phyloP scores from a whole-genome alignment of 2,797 vertebrate species.

The Cheirogaleus major region DNA sequence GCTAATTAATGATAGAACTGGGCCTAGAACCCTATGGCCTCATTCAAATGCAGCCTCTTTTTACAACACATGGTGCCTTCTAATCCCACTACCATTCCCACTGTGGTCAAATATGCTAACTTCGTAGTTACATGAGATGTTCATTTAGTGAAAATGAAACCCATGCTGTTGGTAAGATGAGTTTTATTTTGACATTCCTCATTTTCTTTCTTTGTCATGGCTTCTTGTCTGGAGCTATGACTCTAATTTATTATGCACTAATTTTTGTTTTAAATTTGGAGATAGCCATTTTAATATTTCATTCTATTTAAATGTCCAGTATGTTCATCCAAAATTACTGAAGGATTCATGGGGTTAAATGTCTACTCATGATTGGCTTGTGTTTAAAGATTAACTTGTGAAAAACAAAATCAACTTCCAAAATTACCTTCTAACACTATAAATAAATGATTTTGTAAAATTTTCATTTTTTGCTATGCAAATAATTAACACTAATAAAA shows the following conservation, averaged over 20 bases:
- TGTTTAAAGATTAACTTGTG: background rate
- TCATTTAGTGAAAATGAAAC: background rate
- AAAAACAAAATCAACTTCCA: background rate
- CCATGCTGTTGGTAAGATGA: background rate
- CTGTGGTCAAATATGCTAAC: background rate
- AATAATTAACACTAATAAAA: background rate
- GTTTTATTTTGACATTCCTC: background rate
- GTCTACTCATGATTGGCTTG: background rate
- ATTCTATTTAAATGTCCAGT: background rate
- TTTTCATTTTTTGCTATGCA: background rate
- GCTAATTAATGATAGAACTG: constrained; percentile 37
- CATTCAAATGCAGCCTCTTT: background rate
- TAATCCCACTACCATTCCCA: background rate
- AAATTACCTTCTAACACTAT: background rate
- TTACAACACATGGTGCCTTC: background rate
- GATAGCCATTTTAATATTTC: background rate
- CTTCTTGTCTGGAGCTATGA: background rate
- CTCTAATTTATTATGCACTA: background rate
- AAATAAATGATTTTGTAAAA: background rate
- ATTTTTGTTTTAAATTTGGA: constrained; percentile 7
- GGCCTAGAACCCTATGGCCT: background rate
- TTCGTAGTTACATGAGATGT: background rate
- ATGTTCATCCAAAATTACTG: background rate
- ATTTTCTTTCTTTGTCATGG: background rate
- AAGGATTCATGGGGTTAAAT: background rate